Evolutionary conservation across 1,140 invertebrate species (phyloP), one percentile per base, ranked within the genome.

Genomic region (Drosophila nigrodunni): DNA sequence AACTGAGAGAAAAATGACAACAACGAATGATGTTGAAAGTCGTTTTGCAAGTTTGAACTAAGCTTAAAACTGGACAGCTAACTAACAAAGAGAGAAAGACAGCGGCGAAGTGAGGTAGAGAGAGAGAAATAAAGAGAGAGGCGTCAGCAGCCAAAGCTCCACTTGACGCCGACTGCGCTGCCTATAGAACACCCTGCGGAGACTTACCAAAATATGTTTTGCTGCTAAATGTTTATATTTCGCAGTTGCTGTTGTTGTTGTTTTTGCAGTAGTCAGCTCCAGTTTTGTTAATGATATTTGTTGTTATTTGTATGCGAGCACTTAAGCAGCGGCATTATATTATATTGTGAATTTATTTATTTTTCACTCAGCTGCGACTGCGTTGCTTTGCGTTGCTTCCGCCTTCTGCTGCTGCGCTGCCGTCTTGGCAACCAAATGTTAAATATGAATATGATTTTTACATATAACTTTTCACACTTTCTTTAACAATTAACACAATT

Each of bases 1-100:
- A 80, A 67, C 65, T 41, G 41, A 61, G 47, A 58, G 77, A 43
- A 52, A 47, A 68, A 74, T n/a, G 72, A 66, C 61, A 79, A 35
- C n/a, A 59, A 75, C 70, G 59, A 90, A 75, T 71, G 79, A 91
- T 91, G 90, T 91, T 91, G 90, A 91, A 91, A 91, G 90, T 91
- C 89, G 90, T 91, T 91, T 91, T 89, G 85, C 90, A 72, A 86
- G 85, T 91, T 91, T 83, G 58, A 68, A 75, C 74, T 70, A 10
- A 74, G 72, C 72, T 61, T 62, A 13, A 74, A 54, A 74, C 58
- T 74, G 72, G 72, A 66, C 69, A 66, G 30, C 21, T 13, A 18
- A 55, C 55, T 7, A 60, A 41, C 6, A 34, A 13, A 13, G 39
- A 30, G n/a, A n/a, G 11, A 41, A 18, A 35, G 59, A 49, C 21